Evolutionary conservation across 2,113 vertebrate genomes (phyloP).

Genomic region (Oryzias melastigma): DNA sequence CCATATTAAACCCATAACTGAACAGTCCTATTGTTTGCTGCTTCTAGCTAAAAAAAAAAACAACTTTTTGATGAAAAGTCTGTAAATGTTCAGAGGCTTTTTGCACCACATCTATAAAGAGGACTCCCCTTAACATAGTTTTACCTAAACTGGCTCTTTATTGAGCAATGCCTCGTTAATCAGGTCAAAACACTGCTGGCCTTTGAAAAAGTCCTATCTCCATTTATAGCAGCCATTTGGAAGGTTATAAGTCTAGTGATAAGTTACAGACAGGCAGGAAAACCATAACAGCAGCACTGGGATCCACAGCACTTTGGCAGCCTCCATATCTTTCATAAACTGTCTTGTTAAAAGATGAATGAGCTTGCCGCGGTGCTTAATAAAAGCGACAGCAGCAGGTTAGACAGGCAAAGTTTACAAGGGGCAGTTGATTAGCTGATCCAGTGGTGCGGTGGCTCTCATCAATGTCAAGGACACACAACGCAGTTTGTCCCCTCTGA

Average conservation of each 20-base stretch:
- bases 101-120: slow-evolving; percentile 3
- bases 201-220: slow-evolving; percentile 34
- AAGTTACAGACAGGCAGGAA: slow-evolving; percentile 38
- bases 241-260: slow-evolving; percentile 57
- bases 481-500: slow-evolving; percentile 36
- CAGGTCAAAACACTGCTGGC: slow-evolving; percentile 28
- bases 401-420: slow-evolving; percentile 52
- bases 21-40: too few relatives aligned
- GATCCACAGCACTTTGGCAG: slow-evolving; percentile 43
- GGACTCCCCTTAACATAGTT: slow-evolving; percentile 7
- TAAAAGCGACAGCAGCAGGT: slow-evolving; percentile 50
- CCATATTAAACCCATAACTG: too few relatives aligned
- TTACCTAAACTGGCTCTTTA: slow-evolving; percentile 9
- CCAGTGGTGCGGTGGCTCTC: slow-evolving; percentile 31
- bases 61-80: neutral
- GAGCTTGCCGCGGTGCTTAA: slow-evolving; percentile 50
- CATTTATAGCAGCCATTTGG: slow-evolving; percentile 49
- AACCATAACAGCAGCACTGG: slow-evolving; percentile 31
- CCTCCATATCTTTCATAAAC: slow-evolving; percentile 59
- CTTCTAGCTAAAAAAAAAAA: neutral
- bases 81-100: neutral
- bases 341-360: slow-evolving; percentile 67
- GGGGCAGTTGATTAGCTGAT: slow-evolving; percentile 61
- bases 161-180: slow-evolving; percentile 17
- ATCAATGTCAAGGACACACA: slow-evolving; percentile 56